Base-by-base conservation (phyloP, 2,888 invertebrate genomes). In the Alloscopus bannaensis region DNA sequence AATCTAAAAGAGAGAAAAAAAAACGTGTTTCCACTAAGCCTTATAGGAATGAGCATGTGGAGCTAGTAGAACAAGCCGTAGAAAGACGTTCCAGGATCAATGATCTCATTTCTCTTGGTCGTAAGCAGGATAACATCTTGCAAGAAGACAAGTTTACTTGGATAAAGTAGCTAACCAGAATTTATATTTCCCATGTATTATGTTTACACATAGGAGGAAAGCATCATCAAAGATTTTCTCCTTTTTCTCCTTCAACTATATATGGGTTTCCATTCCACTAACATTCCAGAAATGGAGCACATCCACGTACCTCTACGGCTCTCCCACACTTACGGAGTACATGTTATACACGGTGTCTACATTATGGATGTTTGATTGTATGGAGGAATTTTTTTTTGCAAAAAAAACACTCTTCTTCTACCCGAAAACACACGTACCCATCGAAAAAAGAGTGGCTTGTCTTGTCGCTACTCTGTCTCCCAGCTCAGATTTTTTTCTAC, bases 51-150 rank as follows among this genome's bases (percentile, higher is more conserved):
- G 3, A 6, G n/a, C 13, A 40, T 40, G 18, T 40, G 60, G 1
- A 64, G 64, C 11, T 45, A 64, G n/a, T n/a, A n/a, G n/a, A 45
- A 26, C 26, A 64, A 64, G 45, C 64, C 45, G n/a, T 64, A 42
- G 42, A 52, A 8, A 60, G 42, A 31, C 42, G 26, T 65, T 73
- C 73, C 65, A 73, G 73, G 73, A 73, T 73, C 73, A 73, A 73
- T 59, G 73, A 73, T 73, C 73, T 57, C 73, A 73, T 73, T 73
- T 73, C 45, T 73, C 55, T 55, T 42, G 26, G 42, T 57, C 22
- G 40, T n/a, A 59, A 73, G 40, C 8, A 40, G 42, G 59, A 70
- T 26, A 29, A 59, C 62, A 52, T 36, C 72, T 72, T 64, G 64
- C 50, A 26, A 11, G n/a, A 31, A 62, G 60, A 60, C 60, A 71